A percentile compares a stretch with the other conserved stretches of the same genome.
Evolutionary conservation across 1,140 invertebrate genomes (phyloP).

Genomic region (Drosophila rufa): DNA sequence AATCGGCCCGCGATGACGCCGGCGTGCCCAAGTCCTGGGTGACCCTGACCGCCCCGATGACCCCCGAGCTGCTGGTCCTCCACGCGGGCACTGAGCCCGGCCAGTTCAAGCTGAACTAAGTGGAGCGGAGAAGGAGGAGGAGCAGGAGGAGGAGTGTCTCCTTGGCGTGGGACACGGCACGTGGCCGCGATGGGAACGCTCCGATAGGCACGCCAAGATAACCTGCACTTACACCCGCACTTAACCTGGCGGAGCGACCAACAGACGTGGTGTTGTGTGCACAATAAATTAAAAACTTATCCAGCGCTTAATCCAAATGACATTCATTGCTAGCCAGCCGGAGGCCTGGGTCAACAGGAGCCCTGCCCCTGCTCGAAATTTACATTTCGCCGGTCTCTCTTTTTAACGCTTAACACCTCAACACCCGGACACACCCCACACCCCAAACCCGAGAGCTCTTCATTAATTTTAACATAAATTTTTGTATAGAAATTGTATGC

Average conservation of each 20-base stretch:
- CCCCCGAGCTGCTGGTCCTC: conserved; percentile 85
- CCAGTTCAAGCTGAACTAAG: conserved; percentile 67
- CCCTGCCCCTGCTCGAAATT: conserved; percentile 30
- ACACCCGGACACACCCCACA: conserved; percentile 54
- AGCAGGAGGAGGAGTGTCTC: neutral
- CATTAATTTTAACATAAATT: conserved; percentile 78
- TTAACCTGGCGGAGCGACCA: conserved; percentile 28
- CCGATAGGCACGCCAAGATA: conserved; percentile 61
- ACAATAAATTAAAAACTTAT: conserved; percentile 82
- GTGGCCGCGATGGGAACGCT: conserved; percentile 56
- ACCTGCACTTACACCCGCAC: conserved; percentile 46
- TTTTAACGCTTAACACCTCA: conserved; percentile 69
- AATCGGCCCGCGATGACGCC: conserved; percentile 88
- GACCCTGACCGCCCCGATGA: conserved; percentile 86
- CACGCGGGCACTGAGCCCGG: conserved; percentile 70
- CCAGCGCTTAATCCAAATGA: conserved; percentile 75
- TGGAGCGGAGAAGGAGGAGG: neutral
- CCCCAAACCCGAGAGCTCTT: conserved; percentile 51
- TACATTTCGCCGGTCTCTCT: conserved; percentile 47
- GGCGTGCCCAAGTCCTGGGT: conserved; percentile 86
- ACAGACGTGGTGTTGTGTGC: conserved; percentile 59
- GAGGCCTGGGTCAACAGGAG: conserved; percentile 47
- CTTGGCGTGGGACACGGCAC: conserved; percentile 62
- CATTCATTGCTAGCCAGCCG: conserved; percentile 68
- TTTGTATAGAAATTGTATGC: conserved; percentile 68